Evolutionary conservation across 2,797 vertebrate species (phyloP).

Genomic region (Rhabdophis nuchalis): DNA sequence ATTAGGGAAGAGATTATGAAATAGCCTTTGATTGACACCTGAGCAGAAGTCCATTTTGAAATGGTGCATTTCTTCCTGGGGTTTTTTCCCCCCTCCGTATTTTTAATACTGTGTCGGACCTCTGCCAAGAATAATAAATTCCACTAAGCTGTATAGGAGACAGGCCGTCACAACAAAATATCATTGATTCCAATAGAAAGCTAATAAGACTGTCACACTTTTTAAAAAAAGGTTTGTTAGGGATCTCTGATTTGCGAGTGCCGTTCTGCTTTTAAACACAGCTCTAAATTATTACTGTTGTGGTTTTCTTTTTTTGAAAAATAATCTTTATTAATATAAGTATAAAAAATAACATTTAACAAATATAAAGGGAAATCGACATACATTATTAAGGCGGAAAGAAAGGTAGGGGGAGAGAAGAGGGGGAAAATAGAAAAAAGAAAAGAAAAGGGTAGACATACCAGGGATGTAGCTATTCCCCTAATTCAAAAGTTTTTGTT

Average conservation of each 20-base stretch:
- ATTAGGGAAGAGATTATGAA: neutral
- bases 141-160: neutral
- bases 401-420: too few relatives aligned
- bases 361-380: too few relatives aligned
- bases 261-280: neutral
- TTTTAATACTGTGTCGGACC: neutral
- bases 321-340: too few relatives aligned
- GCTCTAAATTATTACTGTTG: neutral
- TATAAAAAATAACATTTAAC: too few relatives aligned
- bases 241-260: neutral
- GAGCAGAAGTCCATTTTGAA: neutral
- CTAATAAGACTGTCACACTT: neutral
- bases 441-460: too few relatives aligned
- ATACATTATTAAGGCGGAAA: too few relatives aligned
- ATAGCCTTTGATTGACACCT: neutral
- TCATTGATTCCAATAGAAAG: neutral
- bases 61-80: neutral
- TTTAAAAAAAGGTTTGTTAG: neutral
- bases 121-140: neutral
- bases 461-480: too few relatives aligned
- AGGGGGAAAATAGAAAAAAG: too few relatives aligned
- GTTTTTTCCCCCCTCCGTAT: accelerated
- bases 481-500: too few relatives aligned
- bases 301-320: neutral
- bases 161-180: neutral